Base-by-base conservation (phyloP, 2,113 vertebrate species). In the Axis porcinus region DNA sequence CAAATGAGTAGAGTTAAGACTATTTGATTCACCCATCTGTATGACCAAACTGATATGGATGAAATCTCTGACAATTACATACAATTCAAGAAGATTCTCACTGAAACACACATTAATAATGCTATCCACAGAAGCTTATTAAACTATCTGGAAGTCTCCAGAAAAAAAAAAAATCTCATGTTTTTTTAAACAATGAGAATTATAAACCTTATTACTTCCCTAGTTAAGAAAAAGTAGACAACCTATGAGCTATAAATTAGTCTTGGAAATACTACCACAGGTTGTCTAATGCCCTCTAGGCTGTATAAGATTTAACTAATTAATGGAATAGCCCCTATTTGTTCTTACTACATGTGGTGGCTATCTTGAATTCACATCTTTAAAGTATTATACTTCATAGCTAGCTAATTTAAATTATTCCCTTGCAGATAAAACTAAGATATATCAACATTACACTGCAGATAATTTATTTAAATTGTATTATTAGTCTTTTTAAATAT, bases 401-500 rank as follows among this genome's bases (percentile, higher is more conserved):
- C 19, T 78, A 93, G 57, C 28, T 82, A n/a, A 86, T 54, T 95
- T 89, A 97, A 90, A 85, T 84, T 89, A 95, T 67, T 78, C 30
- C 55, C 57, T 93, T 64, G 70, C 57, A 97, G 57, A 91, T 64
- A 28, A 89, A 96, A 92, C 43, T 91, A 90, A 90, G 43, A 97
- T 70, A 85, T 17, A 92, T n/a, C 62, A 95, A 70, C 92, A 94
- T 94, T 64, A 91, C 1, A 89, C 2, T 27, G 62, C 2, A 54
- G 70, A 47, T 96, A 94, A 86, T 86, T 96, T 83, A 88, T 88
- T 95, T 90, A 97, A 85, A 36, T 92, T 52, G 23, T 85, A 86
- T 82, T 88, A 62, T 54, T 67, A 76, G 30, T 95, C 36, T 95
- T 36, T 2, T 91, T 78, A 90, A 91, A 90, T 94, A 86, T 78